Conservation (phyloP, 2,797 vertebrate genomes). For the Centropyge bicolor region DNA sequence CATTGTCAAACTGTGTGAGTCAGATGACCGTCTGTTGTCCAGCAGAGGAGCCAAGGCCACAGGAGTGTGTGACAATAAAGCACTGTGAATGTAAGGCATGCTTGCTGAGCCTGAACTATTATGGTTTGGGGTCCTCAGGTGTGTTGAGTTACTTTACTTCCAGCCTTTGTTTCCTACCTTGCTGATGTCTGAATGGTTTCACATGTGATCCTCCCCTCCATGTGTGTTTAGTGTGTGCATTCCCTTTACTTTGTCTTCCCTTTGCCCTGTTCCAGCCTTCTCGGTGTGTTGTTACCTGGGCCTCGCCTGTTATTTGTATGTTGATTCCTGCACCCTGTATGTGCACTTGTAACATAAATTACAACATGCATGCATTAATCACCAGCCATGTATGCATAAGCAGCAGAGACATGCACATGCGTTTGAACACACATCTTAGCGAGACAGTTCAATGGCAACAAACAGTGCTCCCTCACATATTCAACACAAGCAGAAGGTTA, state of each 20-base stretch:
- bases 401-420: neutral
- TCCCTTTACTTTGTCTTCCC: too few relatives aligned
- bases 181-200: too few relatives aligned
- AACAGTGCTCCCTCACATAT: neutral
- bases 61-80: constrained; percentile 27
- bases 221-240: too few relatives aligned
- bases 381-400: constrained; percentile 25
- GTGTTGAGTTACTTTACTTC: too few relatives aligned
- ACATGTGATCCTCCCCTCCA: too few relatives aligned
- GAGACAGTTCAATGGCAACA: neutral
- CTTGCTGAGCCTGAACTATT: constrained; percentile 21
- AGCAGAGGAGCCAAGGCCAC: constrained; percentile 27
- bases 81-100: constrained; percentile 12
- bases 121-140: too few relatives aligned
- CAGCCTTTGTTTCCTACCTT: too few relatives aligned
- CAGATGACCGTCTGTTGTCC: constrained; percentile 11
- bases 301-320: too few relatives aligned
- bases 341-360: neutral
- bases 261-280: too few relatives aligned
- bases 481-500: constrained; percentile 20
- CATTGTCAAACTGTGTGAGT: constrained; percentile 28
- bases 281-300: too few relatives aligned
- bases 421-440: neutral
- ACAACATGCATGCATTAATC: constrained; percentile 41
- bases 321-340: too few relatives aligned